These are phyloP conservation scores for Hemicrepidius hirtus DNA, from an alignment of 2,888 invertebrate species.

Conservation along the genomic window DNA sequence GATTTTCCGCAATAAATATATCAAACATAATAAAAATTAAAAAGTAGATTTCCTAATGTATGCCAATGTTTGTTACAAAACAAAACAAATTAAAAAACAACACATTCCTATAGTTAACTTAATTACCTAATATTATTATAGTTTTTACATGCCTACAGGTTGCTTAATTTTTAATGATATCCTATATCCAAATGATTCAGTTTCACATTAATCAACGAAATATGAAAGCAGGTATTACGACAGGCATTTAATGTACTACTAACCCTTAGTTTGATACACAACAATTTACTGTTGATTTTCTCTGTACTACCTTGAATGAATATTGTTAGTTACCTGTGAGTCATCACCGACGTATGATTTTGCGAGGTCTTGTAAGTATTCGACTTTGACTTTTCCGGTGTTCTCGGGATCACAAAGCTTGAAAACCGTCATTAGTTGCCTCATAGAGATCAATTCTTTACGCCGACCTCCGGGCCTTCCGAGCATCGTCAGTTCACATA, in stretches of 20 bases:
- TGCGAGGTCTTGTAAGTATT: constrained; percentile 66
- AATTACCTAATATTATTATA: not conserved
- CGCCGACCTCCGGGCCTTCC: constrained; percentile 7
- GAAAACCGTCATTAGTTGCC: constrained; percentile 67
- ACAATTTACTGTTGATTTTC: not conserved
- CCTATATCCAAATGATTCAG: not conserved
- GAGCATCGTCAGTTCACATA: constrained; percentile 16
- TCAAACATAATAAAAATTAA: no score
- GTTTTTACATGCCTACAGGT: not conserved
- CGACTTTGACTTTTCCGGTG: constrained; percentile 65
- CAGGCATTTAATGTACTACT: no score
- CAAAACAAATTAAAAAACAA: not conserved
- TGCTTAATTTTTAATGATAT: not conserved
- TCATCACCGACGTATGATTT: constrained; percentile 61
- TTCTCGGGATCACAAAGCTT: constrained; percentile 67
- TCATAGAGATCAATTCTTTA: constrained; percentile 54
- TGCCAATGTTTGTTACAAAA: not conserved
- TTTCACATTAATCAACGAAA: not conserved
- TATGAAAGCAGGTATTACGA: no score
- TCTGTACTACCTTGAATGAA: not conserved
- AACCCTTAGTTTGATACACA: not conserved
- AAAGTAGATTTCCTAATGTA: no score
- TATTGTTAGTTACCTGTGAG: constrained; percentile 57
- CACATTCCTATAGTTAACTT: not conserved
- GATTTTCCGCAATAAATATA: no score